Base-by-base conservation (phyloP, 2,113 vertebrate genomes). In the Tragelaphus imberbis region DNA sequence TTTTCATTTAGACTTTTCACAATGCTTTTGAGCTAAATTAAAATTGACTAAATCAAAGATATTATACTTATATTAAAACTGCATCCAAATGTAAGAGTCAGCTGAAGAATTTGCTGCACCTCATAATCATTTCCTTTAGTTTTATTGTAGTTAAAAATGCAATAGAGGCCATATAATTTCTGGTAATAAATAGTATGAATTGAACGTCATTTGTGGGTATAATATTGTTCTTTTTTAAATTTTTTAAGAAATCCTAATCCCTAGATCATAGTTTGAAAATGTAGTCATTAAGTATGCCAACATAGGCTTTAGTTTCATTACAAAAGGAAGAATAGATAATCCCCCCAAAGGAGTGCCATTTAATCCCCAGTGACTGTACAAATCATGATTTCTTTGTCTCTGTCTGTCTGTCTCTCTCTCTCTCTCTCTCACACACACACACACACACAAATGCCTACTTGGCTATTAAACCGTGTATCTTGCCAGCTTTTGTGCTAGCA, bases 111-210 rank as follows among this genome's bases (percentile, higher is more conserved):
- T 93, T 93, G 47, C 56, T 88, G n/a, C 88, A 82, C 12, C 49
- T 95, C 75, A 97, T 59, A 88, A 68, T 95, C 40, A 79, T 58
- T 97, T 97, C 65, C 80, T 30, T 92, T 89, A 94, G 30, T 88
- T 97, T 92, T 96, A 96, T 88, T 97, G n/a, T 84, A 89, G 11
- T 92, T 97, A 71, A 94, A 97, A 96, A 71, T 91, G 23, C n/a
- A 94, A 63, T 44, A 40, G 19, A 84, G 59, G 30, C 17, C 6
- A 58, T 88, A 49, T 68, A 58, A 88, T 95, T 94, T 96, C 40
- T 95, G 13, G 68, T 95, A 63, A 90, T 56, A 44, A 75, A 36
- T n/a, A 85, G 11, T 82, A 89, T 82, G 61, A 95, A 90, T 53
- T 92, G 6, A 81, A 97, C n/a, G 25, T 88, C 79, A 96, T 92